These are phyloP conservation scores for Brenthis ino DNA, from an alignment of 2,888 invertebrate genomes.

Conservation along the genomic window DNA sequence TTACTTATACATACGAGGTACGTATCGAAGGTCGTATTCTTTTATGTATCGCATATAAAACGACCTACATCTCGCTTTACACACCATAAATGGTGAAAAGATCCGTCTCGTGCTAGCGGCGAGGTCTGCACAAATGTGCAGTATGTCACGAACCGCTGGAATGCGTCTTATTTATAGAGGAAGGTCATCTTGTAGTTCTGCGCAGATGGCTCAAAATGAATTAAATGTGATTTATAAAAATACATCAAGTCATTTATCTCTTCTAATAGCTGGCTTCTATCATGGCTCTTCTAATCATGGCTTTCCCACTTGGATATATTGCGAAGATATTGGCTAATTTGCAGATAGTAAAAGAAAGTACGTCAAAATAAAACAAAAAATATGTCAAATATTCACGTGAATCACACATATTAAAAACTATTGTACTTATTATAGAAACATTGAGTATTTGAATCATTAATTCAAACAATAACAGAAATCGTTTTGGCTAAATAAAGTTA, in stretches of 20 bases:
- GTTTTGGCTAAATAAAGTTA: no score
- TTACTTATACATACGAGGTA: not conserved
- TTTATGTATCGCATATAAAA: slow-evolving; percentile 33
- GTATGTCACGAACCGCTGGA: slow-evolving; percentile 60
- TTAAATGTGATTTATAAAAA: slow-evolving; percentile 8
- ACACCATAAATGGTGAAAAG: slow-evolving; percentile 43
- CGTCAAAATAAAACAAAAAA: no score
- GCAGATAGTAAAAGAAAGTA: no score
- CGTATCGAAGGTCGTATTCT: slow-evolving; percentile 35
- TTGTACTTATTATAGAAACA: no score
- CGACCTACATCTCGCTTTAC: slow-evolving; percentile 37
- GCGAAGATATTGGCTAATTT: no score
- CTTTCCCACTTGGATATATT: not conserved
- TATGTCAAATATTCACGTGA: no score
- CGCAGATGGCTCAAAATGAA: slow-evolving; percentile 28
- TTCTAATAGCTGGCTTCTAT: no score
- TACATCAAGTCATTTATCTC: not conserved
- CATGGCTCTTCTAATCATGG: no score
- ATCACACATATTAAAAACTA: no score
- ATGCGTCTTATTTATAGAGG: slow-evolving; percentile 64
- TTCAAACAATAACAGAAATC: no score
- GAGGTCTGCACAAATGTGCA: slow-evolving; percentile 38
- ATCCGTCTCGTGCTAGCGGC: slow-evolving; percentile 36
- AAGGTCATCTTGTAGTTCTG: slow-evolving; percentile 56
- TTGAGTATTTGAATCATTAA: no score